Percentiles rank a stretch among this genome's conserved stretches.
Evolutionary conservation across 2,113 vertebrate genomes (phyloP).

Genomic region (Dicaeum eximium): DNA sequence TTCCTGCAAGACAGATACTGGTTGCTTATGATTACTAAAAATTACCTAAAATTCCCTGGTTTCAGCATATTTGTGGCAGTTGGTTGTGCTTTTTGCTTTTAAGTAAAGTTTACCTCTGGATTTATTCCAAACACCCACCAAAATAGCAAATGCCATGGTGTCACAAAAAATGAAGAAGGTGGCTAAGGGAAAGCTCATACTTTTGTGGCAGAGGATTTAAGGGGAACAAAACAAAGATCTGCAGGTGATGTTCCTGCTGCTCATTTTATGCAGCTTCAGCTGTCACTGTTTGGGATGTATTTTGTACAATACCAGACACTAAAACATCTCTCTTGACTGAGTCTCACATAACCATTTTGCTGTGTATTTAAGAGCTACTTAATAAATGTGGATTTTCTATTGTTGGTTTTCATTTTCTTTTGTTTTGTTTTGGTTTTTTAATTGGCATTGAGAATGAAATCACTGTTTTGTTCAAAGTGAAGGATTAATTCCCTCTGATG

Average conservation of each 20-base stretch:
- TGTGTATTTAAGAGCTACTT: neutral
- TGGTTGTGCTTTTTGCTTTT: neutral
- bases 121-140: neutral
- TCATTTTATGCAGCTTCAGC: neutral
- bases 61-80: neutral
- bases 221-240: neutral
- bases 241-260: neutral
- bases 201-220: neutral
- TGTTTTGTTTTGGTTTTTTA: neutral
- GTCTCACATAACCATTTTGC: neutral
- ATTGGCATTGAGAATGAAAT: neutral
- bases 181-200: neutral
- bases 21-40: neutral
- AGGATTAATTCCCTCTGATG: neutral
- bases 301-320: neutral
- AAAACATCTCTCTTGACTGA: neutral
- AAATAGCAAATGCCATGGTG: neutral
- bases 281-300: neutral
- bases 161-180: neutral
- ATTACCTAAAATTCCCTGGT: neutral
- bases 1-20: neutral
- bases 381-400: neutral
- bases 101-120: neutral
- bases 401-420: neutral
- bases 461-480: neutral